Evolutionary conservation across 2,888 invertebrate species (phyloP).

Genomic region (Sminthurinus aureus): DNA sequence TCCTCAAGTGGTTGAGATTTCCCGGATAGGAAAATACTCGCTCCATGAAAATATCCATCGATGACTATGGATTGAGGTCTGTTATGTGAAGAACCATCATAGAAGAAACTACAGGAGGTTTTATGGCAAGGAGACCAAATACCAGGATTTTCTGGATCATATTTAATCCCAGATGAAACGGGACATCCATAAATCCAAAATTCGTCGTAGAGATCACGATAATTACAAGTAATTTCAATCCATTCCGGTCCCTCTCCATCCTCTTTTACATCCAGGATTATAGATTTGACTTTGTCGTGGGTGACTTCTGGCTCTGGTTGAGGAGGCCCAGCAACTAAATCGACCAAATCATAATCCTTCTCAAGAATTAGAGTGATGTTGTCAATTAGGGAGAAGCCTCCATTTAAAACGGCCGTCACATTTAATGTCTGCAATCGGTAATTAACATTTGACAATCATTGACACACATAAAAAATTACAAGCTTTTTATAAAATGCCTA

Average conservation of each 20-base stretch:
- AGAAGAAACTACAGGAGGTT: slow-evolving; percentile 21
- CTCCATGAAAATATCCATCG: slow-evolving; percentile 27
- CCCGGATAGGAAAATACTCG: slow-evolving; percentile 22
- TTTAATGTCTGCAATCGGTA: slow-evolving; percentile 31
- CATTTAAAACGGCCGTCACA: slow-evolving; percentile 30
- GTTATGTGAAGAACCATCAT: slow-evolving; percentile 18
- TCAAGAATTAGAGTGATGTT: slow-evolving; percentile 30
- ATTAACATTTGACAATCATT: no score
- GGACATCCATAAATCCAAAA: slow-evolving; percentile 36
- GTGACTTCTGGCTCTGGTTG: not conserved
- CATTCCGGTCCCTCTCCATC: slow-evolving; percentile 23
- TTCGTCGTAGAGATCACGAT: slow-evolving; percentile 30
- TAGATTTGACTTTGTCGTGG: not conserved
- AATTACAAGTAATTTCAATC: slow-evolving; percentile 31
- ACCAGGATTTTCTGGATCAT: not conserved
- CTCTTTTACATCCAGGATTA: not conserved
- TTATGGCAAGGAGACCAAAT: slow-evolving; percentile 36
- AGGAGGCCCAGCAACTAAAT: not conserved
- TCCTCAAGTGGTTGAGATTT: slow-evolving; percentile 18
- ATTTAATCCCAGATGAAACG: not conserved
- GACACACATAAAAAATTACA: no score
- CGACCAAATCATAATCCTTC: not conserved
- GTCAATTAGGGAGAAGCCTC: slow-evolving; percentile 34
- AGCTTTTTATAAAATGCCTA: no score
- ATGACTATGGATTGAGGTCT: not conserved